phyloP scores from a whole-genome alignment of 2,113 vertebrate species.

The Leucopsar rothschildi region DNA sequence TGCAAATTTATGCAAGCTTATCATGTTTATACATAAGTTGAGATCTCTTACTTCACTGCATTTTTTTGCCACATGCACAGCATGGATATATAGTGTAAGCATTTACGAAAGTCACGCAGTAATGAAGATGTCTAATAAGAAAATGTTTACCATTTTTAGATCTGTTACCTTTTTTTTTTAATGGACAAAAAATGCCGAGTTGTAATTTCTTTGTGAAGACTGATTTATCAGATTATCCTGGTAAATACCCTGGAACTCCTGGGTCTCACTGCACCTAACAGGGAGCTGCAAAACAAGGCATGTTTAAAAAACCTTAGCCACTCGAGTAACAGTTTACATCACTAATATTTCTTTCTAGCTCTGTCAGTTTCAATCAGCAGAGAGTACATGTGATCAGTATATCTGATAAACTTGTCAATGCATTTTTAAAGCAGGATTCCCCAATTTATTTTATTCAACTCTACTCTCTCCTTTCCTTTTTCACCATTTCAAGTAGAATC shows the following conservation, averaged over 20 bases:
- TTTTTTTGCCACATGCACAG: not conserved
- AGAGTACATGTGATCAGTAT: slow-evolving; percentile 72
- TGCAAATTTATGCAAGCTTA: slow-evolving; percentile 24
- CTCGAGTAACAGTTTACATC: slow-evolving; percentile 58
- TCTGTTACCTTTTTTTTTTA: not conserved
- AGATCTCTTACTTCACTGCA: not conserved
- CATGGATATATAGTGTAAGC: not conserved
- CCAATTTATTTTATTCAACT: slow-evolving; percentile 63
- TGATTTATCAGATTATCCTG: not conserved
- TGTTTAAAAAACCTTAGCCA: slow-evolving; percentile 62
- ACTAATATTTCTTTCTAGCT: slow-evolving; percentile 69
- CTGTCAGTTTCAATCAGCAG: slow-evolving; percentile 74
- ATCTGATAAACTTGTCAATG: slow-evolving; percentile 83
- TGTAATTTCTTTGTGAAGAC: not conserved
- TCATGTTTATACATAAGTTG: slow-evolving; percentile 11
- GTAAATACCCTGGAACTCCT: not conserved
- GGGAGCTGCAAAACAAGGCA: slow-evolving; percentile 17
- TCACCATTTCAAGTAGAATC: slow-evolving; percentile 74
- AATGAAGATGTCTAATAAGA: not conserved
- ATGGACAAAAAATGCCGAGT: not conserved
- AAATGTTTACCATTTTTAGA: not conserved
- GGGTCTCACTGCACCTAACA: not conserved
- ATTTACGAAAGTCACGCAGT: not conserved
- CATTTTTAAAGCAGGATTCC: slow-evolving; percentile 71
- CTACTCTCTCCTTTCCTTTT: not conserved